Conservation (phyloP, 2,797 vertebrate genomes). For the Taenioides sp. region DNA sequence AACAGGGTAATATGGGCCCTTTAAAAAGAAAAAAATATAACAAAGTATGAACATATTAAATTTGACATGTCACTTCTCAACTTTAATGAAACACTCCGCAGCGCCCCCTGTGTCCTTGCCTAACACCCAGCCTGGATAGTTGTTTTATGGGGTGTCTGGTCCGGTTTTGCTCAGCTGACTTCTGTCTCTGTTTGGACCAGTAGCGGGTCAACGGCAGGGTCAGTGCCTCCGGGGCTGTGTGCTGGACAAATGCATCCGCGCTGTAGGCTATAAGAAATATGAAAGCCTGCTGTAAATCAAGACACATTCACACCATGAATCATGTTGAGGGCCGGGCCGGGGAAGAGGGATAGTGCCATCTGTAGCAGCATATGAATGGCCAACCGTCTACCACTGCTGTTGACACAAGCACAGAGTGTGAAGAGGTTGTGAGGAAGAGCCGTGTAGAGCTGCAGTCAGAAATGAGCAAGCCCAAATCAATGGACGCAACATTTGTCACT, state of each 20-base stretch:
- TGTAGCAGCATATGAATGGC: constrained; percentile 74
- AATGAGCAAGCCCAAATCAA: constrained; percentile 56
- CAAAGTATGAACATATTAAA: not conserved
- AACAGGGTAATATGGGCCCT: too few relatives aligned
- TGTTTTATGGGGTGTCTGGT: constrained; percentile 15
- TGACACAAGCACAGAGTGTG: constrained; percentile 74
- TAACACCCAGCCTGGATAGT: not conserved
- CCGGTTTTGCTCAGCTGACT: constrained; percentile 39
- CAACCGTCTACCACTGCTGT: constrained; percentile 66
- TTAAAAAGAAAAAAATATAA: too few relatives aligned
- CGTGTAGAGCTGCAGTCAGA: constrained; percentile 57
- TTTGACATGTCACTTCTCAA: not conserved
- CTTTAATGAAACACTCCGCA: not conserved
- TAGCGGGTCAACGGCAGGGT: constrained; percentile 68
- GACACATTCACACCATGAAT: constrained; percentile 78
- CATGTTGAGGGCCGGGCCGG: constrained; percentile 71
- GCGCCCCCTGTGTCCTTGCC: not conserved
- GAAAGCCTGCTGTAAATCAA: constrained; percentile 77
- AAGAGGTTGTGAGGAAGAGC: constrained; percentile 75
- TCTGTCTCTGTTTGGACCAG: constrained; percentile 46
- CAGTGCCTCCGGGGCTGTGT: constrained; percentile 71
- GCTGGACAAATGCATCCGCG: constrained; percentile 75
- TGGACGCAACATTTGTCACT: constrained; percentile 58
- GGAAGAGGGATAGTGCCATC: constrained; percentile 71
- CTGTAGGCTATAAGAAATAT: constrained; percentile 72